phyloP scores from a whole-genome alignment of 2,888 invertebrate genomes.

The Polia nebulosa region DNA sequence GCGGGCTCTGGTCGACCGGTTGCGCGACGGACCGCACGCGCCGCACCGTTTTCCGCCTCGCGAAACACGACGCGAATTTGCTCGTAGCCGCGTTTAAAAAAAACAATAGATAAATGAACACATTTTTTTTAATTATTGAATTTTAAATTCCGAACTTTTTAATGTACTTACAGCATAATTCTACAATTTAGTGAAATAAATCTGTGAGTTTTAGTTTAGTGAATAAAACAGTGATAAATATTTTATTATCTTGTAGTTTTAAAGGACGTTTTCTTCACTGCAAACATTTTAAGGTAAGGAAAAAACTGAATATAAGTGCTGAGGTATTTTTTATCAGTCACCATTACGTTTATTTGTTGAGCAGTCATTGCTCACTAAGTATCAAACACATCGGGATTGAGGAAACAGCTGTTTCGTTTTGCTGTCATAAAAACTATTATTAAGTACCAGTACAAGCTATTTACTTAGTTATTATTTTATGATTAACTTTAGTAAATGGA shows the following conservation, averaged over 20 bases:
- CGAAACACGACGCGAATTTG: constrained; percentile 31
- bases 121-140: too few species aligned
- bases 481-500: neutral
- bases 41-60: constrained; percentile 49
- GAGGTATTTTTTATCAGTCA: constrained; percentile 42
- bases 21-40: constrained; percentile 75
- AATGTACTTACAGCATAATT: neutral
- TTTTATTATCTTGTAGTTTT: constrained; percentile 58
- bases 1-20: constrained; percentile 71
- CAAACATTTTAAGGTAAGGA: constrained; percentile 68
- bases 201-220: constrained; percentile 56
- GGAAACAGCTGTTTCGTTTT: constrained; percentile 34
- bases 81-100: constrained; percentile 5
- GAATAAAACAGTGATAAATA: constrained; percentile 58
- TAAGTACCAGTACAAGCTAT: neutral
- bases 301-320: constrained; percentile 11
- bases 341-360: constrained; percentile 37
- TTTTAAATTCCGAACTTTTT: neutral
- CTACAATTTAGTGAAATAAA: constrained; percentile 31
- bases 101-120: constrained; percentile 1
- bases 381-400: constrained; percentile 1
- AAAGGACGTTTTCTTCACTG: constrained; percentile 60
- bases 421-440: neutral
- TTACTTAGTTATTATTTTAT: neutral
- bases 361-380: neutral